A percentile compares a stretch with the other conserved stretches of the same genome.
phyloP scores from a whole-genome alignment of 2,888 invertebrate species.

The Brassicogethes aeneus region DNA sequence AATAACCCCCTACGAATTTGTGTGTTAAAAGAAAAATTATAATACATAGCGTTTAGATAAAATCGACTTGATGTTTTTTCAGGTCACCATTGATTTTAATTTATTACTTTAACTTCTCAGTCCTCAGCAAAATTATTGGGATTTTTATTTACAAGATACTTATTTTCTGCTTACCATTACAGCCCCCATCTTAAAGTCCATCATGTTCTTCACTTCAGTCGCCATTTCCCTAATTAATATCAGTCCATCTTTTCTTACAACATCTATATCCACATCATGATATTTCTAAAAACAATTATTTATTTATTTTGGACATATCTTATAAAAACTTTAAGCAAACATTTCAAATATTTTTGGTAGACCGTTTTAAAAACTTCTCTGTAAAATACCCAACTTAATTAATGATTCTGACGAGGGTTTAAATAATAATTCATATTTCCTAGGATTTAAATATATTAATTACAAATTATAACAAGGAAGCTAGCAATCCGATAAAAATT shows the following conservation, averaged over 20 bases:
- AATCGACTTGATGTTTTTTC: neutral
- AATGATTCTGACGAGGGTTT: no score
- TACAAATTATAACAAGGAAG: no score
- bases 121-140: neutral
- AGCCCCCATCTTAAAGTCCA: slow-evolving; percentile 87
- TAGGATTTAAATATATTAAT: no score
- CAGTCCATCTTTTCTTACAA: slow-evolving; percentile 75
- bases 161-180: slow-evolving; percentile 64
- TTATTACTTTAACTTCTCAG: neutral
- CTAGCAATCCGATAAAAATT: no score
- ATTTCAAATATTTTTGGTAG: no score
- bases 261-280: slow-evolving; percentile 66
- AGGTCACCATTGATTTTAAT: slow-evolving; percentile 1
- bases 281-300: slow-evolving; percentile 59
- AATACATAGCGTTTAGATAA: neutral
- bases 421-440: no score
- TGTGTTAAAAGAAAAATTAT: slow-evolving; percentile 2
- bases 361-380: no score
- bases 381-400: no score
- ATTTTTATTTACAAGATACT: neutral
- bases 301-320: no score
- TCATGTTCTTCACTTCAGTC: slow-evolving; percentile 84
- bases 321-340: no score
- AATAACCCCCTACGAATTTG: neutral
- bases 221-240: slow-evolving; percentile 80